Evolutionary conservation across 2,797 vertebrate species (phyloP).

Genomic region (Lates japonicus): DNA sequence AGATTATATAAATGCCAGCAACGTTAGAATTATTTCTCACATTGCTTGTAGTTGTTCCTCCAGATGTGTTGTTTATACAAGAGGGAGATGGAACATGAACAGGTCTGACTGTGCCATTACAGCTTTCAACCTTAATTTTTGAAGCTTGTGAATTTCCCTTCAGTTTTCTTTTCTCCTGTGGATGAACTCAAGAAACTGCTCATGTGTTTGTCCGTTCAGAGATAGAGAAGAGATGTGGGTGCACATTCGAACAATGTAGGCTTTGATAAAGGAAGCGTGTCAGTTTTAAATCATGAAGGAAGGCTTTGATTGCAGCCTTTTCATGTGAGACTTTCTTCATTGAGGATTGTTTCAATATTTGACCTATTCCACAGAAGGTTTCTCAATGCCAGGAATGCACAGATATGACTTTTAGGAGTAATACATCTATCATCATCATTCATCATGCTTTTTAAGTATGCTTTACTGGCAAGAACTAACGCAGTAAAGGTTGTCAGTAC

Average conservation of each 20-base stretch:
- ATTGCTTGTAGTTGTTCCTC: not conserved
- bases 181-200: not conserved
- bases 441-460: conserved; percentile 8
- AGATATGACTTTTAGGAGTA: not conserved
- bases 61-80: not conserved
- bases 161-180: not conserved
- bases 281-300: conserved; percentile 15
- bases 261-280: conserved; percentile 20
- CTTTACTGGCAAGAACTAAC: not conserved
- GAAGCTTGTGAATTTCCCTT: not conserved
- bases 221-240: not conserved
- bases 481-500: not conserved
- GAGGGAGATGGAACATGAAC: not conserved
- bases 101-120: not conserved
- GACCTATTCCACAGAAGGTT: conserved; percentile 5
- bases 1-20: not conserved
- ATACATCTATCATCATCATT: conserved; percentile 1
- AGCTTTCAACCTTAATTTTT: not conserved
- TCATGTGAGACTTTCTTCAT: conserved; percentile 9
- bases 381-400: not conserved
- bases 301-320: conserved; percentile 19
- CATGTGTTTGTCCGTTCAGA: conserved; percentile 4
- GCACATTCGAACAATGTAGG: conserved; percentile 11
- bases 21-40: not conserved
- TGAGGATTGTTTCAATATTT: not conserved